A percentile compares a stretch with the other conserved stretches of the same genome.
Evolutionary conservation across 2,113 vertebrate genomes (phyloP).

Genomic region (Takifugu bimaculatus): DNA sequence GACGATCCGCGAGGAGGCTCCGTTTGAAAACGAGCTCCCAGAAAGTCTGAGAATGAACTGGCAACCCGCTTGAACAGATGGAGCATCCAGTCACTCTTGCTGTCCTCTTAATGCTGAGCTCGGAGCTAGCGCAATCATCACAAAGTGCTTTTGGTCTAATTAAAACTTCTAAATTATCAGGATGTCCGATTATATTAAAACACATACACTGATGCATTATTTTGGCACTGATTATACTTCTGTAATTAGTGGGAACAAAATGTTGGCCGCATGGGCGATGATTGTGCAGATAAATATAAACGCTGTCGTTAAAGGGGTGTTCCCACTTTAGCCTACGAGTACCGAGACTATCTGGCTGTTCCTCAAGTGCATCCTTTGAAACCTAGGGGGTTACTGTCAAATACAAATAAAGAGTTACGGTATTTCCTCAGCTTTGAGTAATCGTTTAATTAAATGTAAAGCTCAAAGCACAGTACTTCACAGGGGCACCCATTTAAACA

Average conservation of each 20-base stretch:
- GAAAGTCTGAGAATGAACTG: conserved; percentile 40
- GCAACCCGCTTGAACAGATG: conserved; percentile 33
- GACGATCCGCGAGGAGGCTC: conserved; percentile 28
- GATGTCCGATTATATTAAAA: conserved; percentile 28
- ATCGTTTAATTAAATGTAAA: no score
- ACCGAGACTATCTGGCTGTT: background rate
- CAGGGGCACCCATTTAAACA: no score
- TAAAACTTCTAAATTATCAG: conserved; percentile 41
- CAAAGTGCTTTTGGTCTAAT: conserved; percentile 34
- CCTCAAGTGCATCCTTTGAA: background rate
- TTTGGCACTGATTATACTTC: conserved; percentile 20
- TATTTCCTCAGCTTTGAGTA: no score
- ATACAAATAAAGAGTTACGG: no score
- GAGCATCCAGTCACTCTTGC: conserved; percentile 25
- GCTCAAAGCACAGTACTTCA: no score
- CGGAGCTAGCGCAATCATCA: conserved; percentile 19
- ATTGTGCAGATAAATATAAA: conserved; percentile 34
- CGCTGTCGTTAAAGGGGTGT: conserved; percentile 13
- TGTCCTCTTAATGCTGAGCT: conserved; percentile 29
- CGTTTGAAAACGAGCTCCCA: conserved; percentile 52
- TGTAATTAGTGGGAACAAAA: conserved; percentile 28
- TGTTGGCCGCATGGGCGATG: conserved; percentile 4
- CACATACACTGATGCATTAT: conserved; percentile 11
- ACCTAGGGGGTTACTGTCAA: background rate
- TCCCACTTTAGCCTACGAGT: conserved; percentile 28